Evolutionary conservation across 2,797 vertebrate species (phyloP).

Genomic region (Typhlichthys eigenmanni): DNA sequence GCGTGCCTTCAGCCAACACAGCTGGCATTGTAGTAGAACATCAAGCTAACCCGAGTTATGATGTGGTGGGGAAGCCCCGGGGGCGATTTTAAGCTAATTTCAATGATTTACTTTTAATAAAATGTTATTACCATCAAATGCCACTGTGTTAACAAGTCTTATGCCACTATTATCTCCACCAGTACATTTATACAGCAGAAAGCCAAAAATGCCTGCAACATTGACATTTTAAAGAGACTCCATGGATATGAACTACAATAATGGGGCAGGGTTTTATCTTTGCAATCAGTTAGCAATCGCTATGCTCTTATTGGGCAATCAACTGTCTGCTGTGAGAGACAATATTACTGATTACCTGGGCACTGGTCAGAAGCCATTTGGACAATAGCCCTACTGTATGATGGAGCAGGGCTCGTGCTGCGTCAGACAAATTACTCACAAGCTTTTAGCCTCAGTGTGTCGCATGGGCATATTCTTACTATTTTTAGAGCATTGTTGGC

Average conservation of each 20-base stretch:
- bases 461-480: constrained; percentile 71
- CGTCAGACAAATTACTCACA: constrained; percentile 76
- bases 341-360: neutral
- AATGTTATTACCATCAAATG: too few species aligned
- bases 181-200: too few species aligned
- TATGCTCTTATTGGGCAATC: constrained; percentile 44
- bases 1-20: constrained; percentile 6
- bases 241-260: too few species aligned
- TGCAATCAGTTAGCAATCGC: constrained; percentile 22
- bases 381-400: neutral
- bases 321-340: constrained; percentile 16
- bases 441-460: constrained; percentile 78
- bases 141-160: too few species aligned
- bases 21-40: neutral
- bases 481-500: constrained; percentile 76
- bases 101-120: too few species aligned
- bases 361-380: neutral
- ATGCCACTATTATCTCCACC: too few species aligned
- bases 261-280: neutral
- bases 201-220: too few species aligned
- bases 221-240: too few species aligned
- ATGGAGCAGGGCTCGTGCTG: constrained; percentile 50
- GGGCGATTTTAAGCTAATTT: too few species aligned
- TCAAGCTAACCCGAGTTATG: neutral
- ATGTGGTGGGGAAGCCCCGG: neutral